A percentile compares a stretch with the other conserved stretches of the same genome.
Evolutionary conservation across 2,113 vertebrate species (phyloP).

Genomic region (Menidia beryllina): DNA sequence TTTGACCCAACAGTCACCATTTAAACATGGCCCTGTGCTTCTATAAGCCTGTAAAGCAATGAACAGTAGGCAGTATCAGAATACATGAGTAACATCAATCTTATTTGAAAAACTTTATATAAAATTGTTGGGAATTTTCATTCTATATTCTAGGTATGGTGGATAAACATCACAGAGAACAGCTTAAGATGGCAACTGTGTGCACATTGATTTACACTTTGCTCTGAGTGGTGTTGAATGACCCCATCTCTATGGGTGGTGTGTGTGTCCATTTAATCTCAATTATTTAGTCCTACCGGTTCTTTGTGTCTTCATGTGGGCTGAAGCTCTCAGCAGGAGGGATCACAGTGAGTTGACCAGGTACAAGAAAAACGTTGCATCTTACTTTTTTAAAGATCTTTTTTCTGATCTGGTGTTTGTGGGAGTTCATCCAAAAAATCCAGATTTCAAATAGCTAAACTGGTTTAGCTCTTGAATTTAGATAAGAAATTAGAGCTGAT

Average conservation of each 20-base stretch:
- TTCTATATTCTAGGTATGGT: no score
- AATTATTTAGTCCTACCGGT: conserved; percentile 75
- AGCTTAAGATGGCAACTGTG: conserved; percentile 20
- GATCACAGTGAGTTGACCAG: not conserved
- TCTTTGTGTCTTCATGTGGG: conserved; percentile 36
- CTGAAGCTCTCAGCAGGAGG: conserved; percentile 35
- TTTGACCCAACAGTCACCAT: no score
- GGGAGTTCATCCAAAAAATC: no score
- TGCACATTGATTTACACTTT: conserved; percentile 32
- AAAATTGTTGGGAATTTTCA: no score
- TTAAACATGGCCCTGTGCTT: no score
- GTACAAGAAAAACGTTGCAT: not conserved
- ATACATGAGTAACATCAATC: no score
- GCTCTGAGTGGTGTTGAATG: conserved; percentile 62
- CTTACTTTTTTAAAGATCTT: no score
- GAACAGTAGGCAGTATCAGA: no score
- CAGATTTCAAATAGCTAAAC: no score
- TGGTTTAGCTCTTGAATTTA: not conserved
- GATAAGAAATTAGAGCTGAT: not conserved
- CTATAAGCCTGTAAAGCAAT: no score
- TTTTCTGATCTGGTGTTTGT: not conserved
- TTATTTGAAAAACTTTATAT: no score
- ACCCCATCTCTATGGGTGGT: conserved; percentile 50
- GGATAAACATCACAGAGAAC: conserved; percentile 10
- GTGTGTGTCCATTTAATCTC: conserved; percentile 49